phyloP scores from a whole-genome alignment of 1,140 invertebrate species.

The Drosophila mayri region DNA sequence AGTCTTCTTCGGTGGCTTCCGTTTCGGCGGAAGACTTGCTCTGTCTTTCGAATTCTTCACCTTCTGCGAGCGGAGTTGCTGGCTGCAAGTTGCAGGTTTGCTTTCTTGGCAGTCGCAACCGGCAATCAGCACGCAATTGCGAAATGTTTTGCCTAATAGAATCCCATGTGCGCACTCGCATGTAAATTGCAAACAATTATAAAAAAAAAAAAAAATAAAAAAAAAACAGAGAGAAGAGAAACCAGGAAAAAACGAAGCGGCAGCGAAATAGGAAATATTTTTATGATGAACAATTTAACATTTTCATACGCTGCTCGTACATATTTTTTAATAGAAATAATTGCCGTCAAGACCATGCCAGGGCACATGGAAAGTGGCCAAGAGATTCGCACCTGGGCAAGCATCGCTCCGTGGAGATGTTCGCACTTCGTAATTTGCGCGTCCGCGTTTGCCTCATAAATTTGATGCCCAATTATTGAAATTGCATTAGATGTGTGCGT shows the following conservation, averaged over 20 bases:
- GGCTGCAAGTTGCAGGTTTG: neutral
- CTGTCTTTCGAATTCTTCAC: conserved; percentile 1
- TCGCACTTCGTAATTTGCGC: conserved; percentile 82
- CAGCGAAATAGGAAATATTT: conserved; percentile 33
- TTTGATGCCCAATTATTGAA: conserved; percentile 81
- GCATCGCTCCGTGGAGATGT: conserved; percentile 41
- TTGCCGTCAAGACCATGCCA: conserved; percentile 36
- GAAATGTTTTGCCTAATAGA: conserved; percentile 80
- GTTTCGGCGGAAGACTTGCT: neutral
- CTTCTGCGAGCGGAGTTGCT: neutral
- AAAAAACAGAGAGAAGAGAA: neutral
- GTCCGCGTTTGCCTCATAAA: conserved; percentile 59
- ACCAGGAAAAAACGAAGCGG: neutral
- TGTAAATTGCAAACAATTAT: conserved; percentile 72
- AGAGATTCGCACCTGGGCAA: conserved; percentile 38
- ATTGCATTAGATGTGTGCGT: conserved; percentile 81
- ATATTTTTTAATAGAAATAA: conserved; percentile 76
- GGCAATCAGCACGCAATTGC: conserved; percentile 80
- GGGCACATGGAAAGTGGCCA: conserved; percentile 43
- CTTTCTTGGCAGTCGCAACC: conserved; percentile 25
- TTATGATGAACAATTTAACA: conserved; percentile 38
- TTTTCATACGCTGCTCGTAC: conserved; percentile 47
- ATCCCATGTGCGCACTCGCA: conserved; percentile 75
- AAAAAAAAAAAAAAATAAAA: neutral
- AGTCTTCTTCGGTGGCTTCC: neutral